phyloP scores from a whole-genome alignment of 2,797 vertebrate species.

The Synanceia verrucosa region DNA sequence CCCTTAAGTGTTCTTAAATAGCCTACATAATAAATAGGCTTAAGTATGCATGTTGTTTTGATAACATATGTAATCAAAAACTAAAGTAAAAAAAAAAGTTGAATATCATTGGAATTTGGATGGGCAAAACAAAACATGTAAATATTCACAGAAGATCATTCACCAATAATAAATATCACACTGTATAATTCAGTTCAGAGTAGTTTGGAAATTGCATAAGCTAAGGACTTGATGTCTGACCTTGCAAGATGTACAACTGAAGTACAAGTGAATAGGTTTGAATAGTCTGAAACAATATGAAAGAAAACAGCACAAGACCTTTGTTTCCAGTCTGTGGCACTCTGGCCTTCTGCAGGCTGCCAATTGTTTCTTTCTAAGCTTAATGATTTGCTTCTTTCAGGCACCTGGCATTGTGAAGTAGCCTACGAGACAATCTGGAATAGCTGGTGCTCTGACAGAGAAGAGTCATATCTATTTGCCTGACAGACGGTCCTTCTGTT shows the following conservation, averaged over 20 bases:
- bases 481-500: conserved; percentile 4
- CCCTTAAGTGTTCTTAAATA: too few species aligned
- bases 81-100: too few species aligned
- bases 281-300: background rate
- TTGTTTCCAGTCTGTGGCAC: conserved; percentile 15
- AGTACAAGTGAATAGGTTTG: background rate
- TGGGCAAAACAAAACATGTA: too few species aligned
- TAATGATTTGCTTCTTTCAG: conserved; percentile 4
- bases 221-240: background rate
- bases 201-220: background rate
- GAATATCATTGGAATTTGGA: too few species aligned
- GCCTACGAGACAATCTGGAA: conserved; percentile 9
- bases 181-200: background rate
- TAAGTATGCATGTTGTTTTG: too few species aligned
- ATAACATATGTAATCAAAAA: too few species aligned
- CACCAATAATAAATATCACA: too few species aligned
- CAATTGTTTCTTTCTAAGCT: conserved; percentile 11
- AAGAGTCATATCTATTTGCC: conserved; percentile 4
- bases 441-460: conserved; percentile 4
- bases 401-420: conserved; percentile 13
- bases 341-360: conserved; percentile 6
- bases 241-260: background rate
- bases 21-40: too few species aligned
- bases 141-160: too few species aligned
- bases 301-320: conserved; percentile 15